These are phyloP conservation scores for Epizoanthus ramosus DNA, from an alignment of 92 coral and sea anemone genomes.

Conservation along the genomic window DNA sequence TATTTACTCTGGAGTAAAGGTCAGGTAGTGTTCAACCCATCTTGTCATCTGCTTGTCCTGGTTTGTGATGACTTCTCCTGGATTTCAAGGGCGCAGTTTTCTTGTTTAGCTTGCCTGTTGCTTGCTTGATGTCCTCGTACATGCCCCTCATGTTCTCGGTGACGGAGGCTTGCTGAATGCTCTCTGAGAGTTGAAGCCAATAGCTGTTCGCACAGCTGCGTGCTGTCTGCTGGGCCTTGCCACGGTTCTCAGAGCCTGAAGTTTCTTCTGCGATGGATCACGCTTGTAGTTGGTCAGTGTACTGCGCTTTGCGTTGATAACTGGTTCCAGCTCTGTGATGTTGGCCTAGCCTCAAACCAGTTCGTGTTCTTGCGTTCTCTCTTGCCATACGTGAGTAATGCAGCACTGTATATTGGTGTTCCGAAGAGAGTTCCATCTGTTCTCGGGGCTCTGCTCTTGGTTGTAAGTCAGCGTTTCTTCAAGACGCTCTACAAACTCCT, in stretches of 20 bases:
- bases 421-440: slow-evolving; percentile 2
- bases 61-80: slow-evolving; percentile 38
- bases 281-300: slow-evolving; percentile 38
- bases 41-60: neutral
- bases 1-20: slow-evolving; percentile 1
- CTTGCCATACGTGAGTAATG: slow-evolving; percentile 35
- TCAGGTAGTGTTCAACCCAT: no score
- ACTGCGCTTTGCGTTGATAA: slow-evolving; percentile 23
- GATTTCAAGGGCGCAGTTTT: slow-evolving; percentile 34
- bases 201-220: slow-evolving; percentile 26
- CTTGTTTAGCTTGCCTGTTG: slow-evolving; percentile 14
- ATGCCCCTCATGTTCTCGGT: slow-evolving; percentile 27
- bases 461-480: neutral
- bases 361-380: slow-evolving; percentile 4
- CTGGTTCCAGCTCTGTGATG: slow-evolving; percentile 26
- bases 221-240: slow-evolving; percentile 34
- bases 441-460: neutral
- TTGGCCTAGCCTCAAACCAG: slow-evolving; percentile 38
- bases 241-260: slow-evolving; percentile 21
- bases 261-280: slow-evolving; percentile 35
- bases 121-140: slow-evolving; percentile 46
- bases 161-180: slow-evolving; percentile 35
- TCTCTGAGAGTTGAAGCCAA: slow-evolving; percentile 8
- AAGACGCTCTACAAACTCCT: neutral
- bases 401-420: slow-evolving; percentile 29